Evolutionary conservation across 2,888 invertebrate species (phyloP), one percentile per base, ranked within the genome.

Genomic region (Sylvicola cinctus): DNA sequence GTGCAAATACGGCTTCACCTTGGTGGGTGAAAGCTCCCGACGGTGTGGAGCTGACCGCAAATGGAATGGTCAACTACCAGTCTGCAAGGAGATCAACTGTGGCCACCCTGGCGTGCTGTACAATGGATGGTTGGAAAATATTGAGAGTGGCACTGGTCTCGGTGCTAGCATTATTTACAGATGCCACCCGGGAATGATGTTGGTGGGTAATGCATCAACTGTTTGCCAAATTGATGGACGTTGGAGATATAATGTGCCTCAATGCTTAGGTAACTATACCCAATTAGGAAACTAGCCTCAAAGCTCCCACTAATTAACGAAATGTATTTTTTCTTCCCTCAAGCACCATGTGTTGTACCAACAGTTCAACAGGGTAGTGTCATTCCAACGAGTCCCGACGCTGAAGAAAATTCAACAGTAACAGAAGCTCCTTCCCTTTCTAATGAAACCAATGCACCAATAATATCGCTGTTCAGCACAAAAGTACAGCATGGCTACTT

Each of bases 71-170:
- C 65, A 71, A n/a, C 73, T 81, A 45, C 93, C 95, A 2, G 62
- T 67, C 43, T 96, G 96, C 55, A 87, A 88, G 74, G 96, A 95
- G 66, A 93, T 98, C 49, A 87, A 95, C 62, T 98, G 96, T 59
- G 90, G 91, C 1, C 76, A 81, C 46, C 90, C 95, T 1, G 91
- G 90, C 3, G 72, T 79, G 32, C 69, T 98, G 7, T 87, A 84
- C 70, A 95, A 98, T 51, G 96, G 98, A 3, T 95, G 91, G 81
- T 66, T 78, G 46, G 87, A 88, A 59, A 85, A 85, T 51, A 79
- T 83, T 38, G 84, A 85, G 44, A 70, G 72, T 23, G 88, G 87
- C 16, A 91, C 90, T 3, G 87, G 83, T 0, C 63, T 90, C 17
- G 93, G 93, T 2, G 83, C 90, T 1, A 84, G 85, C 39, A 74